Conservation (phyloP, 2,888 invertebrate genomes). For the Yponomeuta cagnagella region DNA sequence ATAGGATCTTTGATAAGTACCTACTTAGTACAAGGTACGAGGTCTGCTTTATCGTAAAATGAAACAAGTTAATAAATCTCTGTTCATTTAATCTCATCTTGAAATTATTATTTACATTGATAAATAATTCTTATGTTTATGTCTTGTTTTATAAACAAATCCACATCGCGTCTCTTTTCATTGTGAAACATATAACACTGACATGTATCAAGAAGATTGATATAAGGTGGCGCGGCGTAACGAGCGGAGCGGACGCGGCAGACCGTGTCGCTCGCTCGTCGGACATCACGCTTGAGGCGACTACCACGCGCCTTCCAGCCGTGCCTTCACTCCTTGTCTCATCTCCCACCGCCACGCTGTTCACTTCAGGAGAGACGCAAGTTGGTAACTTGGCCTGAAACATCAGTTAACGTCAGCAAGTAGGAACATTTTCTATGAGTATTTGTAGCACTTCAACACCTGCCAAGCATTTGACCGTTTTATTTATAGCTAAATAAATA, state of each 20-base stretch:
- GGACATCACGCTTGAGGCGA: conserved; percentile 81
- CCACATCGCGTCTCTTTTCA: not conserved
- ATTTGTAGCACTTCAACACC: too few species aligned
- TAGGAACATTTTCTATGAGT: not conserved
- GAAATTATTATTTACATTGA: not conserved
- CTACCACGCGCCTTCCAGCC: conserved; percentile 74
- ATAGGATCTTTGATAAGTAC: not conserved
- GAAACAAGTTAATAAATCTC: not conserved
- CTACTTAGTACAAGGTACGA: not conserved
- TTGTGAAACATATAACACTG: not conserved
- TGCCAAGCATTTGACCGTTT: too few species aligned
- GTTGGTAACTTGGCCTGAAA: conserved; percentile 49
- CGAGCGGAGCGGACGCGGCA: conserved; percentile 33
- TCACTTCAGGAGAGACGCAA: conserved; percentile 73
- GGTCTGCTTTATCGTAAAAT: not conserved
- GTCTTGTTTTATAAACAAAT: not conserved
- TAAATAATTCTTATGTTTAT: not conserved
- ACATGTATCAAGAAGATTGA: not conserved
- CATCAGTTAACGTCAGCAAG: conserved; percentile 14
- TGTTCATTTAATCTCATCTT: not conserved
- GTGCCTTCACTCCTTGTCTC: conserved; percentile 54
- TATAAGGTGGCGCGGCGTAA: conserved; percentile 25
- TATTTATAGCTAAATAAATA: too few species aligned
- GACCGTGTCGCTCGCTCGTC: conserved; percentile 70
- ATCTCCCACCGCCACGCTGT: conserved; percentile 52